Conservation (phyloP, 2,888 invertebrate species). For the Meghimatium bilineatum region DNA sequence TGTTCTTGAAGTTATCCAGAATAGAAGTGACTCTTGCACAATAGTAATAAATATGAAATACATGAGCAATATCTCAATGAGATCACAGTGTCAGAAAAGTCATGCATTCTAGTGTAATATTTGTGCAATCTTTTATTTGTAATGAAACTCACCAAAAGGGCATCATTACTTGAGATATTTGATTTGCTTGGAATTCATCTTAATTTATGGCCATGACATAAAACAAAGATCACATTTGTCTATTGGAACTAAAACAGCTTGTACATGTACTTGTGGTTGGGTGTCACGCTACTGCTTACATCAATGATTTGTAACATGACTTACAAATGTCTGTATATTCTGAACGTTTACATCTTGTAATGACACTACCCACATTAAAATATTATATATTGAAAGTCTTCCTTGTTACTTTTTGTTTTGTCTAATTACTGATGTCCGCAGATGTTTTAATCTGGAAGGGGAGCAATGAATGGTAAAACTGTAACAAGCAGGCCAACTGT, state of each 20-base stretch:
- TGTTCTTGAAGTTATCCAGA: too few species aligned
- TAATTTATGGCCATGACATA: neutral
- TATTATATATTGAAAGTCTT: conserved; percentile 35
- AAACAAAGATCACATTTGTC: conserved; percentile 11
- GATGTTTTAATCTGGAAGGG: too few species aligned
- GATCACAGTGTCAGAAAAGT: too few species aligned
- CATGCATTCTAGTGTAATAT: too few species aligned
- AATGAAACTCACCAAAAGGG: neutral
- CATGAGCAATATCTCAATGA: too few species aligned
- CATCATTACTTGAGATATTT: neutral
- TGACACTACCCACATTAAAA: conserved; percentile 48
- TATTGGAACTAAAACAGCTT: conserved; percentile 20
- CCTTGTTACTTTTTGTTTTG: too few species aligned
- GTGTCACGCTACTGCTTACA: conserved; percentile 34
- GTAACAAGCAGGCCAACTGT: too few species aligned
- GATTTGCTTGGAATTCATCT: conserved; percentile 5
- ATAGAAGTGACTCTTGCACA: too few species aligned
- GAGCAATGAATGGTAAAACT: too few species aligned
- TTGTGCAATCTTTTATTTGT: conserved; percentile 6
- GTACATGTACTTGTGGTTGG: conserved; percentile 19
- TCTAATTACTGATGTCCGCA: too few species aligned
- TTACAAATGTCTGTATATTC: conserved; percentile 45
- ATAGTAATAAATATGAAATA: too few species aligned
- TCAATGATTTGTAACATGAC: conserved; percentile 38
- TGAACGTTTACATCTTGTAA: conserved; percentile 48